Base-by-base conservation (phyloP, 1,140 invertebrate species). In the Platyscapa corneri region DNA sequence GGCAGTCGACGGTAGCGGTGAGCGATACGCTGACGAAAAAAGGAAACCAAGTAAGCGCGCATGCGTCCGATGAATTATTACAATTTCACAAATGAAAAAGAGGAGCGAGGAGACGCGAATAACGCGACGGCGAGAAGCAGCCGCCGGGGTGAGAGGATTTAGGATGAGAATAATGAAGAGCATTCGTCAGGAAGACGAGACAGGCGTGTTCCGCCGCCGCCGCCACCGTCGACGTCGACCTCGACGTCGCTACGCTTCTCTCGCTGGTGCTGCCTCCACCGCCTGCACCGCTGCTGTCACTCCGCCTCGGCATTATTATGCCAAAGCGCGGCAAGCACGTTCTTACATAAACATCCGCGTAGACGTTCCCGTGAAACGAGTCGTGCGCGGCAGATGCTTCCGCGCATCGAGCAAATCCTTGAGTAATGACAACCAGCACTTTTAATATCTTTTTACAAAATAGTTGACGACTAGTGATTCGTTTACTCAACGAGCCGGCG, bases 101-200 rank as follows among this genome's bases (percentile, higher is more conserved):
- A 34, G n/a, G 53, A 27, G 23, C 23, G 27, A 39, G 32, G 65
- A 67, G 64, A 81, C 32, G 37, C 39, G 39, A 49, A 77, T 30
- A 80, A 65, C 39, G 39, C 30, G 30, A 39, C 20, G 79, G 37
- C 0, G 37, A 37, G n/a, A n/a, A n/a, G n/a, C n/a, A n/a, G n/a
- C n/a, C 18, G n/a, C 10, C 12, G 64, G 16, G 78, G 78, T 32
- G 6, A 49, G 67, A 83, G 82, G 53, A 83, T 83, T 83, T 46
- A 30, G 70, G 27, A 83, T 64, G 65, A 74, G 65, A 84, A 49
- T 84, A 84, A 84, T 84, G 83, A 80, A 80, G 76, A 84, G 76
- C 83, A 79, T 84, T 74, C 75, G 83, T 84, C 83, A 64, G 64
- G 60, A 67, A 46, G 60, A 23, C 34, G 64, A 27, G 64, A 67